Base-by-base conservation (phyloP, 1,140 invertebrate genomes). In the Holcopasites calliopsidis region DNA sequence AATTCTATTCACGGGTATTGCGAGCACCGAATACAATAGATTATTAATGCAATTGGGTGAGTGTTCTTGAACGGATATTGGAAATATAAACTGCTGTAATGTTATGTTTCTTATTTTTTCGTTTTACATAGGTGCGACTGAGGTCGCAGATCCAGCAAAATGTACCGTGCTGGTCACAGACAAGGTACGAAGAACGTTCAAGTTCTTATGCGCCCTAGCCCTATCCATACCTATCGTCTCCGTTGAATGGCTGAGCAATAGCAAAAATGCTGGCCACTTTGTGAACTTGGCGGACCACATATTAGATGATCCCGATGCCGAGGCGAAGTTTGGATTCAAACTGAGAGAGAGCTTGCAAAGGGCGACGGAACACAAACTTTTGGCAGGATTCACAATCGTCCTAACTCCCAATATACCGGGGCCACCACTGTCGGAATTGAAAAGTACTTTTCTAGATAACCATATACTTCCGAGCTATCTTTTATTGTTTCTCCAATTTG, bases 121-220 rank as follows among this genome's bases (percentile, higher is more conserved):
- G 35, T 60, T 79, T 77, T 86, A 47, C n/a, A n/a, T 52, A 92
- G 92, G 91, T 52, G 91, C 88, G 50, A 77, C 38, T 16, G 86
- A 91, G 72, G 89, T 89, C 0, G 85, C 91, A 16, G 80, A 89
- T 38, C 78, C 88, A 13, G 33, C 75, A 8, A 84, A 88, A 10
- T 92, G 91, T 58, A 84, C 88, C 16, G 76, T 93, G 28, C 70
- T 93, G 5, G 90, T 93, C 4, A 92, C 92, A 16, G 92, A 93
- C 38, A 92, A 92, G 86, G 83, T 93, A 31, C 87, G 89, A 55
- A 88, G 92, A 71, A 93, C 92, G 11, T 84, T 89, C 2, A 93
- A 93, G 85, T 92, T 93, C 71, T 79, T 93, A 10, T 93, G 92
- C 23, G 88, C 89, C 4, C 57, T 93, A 11, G 89, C 89, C 0